phyloP scores from a whole-genome alignment of 2,888 invertebrate species.

The Mesorhabditis spiculigera region DNA sequence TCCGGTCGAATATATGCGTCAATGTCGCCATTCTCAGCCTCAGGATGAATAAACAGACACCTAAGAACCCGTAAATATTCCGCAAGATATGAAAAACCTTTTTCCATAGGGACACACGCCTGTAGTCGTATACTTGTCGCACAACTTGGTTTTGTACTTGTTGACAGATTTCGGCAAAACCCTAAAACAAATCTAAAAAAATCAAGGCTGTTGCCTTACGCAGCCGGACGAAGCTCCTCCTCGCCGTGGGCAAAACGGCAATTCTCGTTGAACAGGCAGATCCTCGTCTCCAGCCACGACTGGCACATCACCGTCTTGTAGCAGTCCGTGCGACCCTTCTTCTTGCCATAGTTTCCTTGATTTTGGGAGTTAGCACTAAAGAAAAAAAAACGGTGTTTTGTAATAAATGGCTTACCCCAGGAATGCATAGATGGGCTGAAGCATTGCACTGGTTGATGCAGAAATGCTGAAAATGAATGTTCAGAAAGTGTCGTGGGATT shows the following conservation, averaged over 20 bases:
- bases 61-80: not conserved
- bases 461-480: too few relatives aligned
- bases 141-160: slow-evolving; percentile 57
- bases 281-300: slow-evolving; percentile 50
- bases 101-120: slow-evolving; percentile 55
- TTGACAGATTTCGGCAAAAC: slow-evolving; percentile 37
- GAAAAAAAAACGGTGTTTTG: too few relatives aligned
- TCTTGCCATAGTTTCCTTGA: not conserved
- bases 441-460: too few relatives aligned
- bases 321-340: slow-evolving; percentile 35
- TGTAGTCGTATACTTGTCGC: slow-evolving; percentile 56
- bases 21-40: slow-evolving; percentile 22
- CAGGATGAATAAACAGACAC: slow-evolving; percentile 56
- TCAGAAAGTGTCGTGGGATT: too few relatives aligned
- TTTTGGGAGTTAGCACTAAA: too few relatives aligned
- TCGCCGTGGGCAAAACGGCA: slow-evolving; percentile 55
- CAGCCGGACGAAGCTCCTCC: slow-evolving; percentile 45
- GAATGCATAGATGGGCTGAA: too few relatives aligned
- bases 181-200: slow-evolving; percentile 22
- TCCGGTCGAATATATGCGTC: slow-evolving; percentile 43
- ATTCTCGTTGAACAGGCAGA: slow-evolving; percentile 51
- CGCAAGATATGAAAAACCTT: slow-evolving; percentile 14
- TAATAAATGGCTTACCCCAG: too few relatives aligned
- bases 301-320: slow-evolving; percentile 58
- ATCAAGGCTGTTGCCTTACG: slow-evolving; percentile 16